Percentiles rank a stretch among this genome's conserved stretches.
These are phyloP conservation scores for Himantopus leucocephalus DNA, from an alignment of 2,113 vertebrate species.

Conservation along the genomic window DNA sequence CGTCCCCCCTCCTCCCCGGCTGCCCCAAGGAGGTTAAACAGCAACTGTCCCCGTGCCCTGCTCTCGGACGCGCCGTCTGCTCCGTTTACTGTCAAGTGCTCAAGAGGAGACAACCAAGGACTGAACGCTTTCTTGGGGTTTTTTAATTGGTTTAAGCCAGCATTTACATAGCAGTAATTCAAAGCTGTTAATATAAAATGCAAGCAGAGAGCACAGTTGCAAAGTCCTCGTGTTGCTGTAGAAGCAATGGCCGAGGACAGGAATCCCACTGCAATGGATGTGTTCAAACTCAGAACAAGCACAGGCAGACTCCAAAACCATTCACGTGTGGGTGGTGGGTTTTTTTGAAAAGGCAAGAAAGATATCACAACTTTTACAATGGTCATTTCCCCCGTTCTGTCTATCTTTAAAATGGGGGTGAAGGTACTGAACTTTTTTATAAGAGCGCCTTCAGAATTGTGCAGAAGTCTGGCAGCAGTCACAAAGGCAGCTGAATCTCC, in stretches of 20 bases:
- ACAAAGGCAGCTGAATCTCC: neutral
- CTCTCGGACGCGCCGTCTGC: neutral
- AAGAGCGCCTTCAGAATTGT: neutral
- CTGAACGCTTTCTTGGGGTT: neutral
- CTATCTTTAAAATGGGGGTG: neutral
- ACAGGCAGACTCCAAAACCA: neutral
- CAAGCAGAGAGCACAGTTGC: neutral
- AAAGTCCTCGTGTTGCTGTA: neutral
- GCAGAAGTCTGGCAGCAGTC: neutral
- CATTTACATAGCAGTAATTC: neutral
- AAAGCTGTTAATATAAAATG: neutral
- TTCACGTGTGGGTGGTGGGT: neutral
- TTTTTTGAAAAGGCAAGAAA: neutral
- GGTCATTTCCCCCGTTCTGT: neutral
- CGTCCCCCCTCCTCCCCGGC: neutral
- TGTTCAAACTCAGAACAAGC: neutral
- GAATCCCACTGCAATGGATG: neutral
- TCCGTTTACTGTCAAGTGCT: neutral
- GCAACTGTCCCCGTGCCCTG: neutral
- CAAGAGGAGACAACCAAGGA: neutral
- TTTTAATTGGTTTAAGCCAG: neutral
- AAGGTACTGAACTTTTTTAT: neutral
- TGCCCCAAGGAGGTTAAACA: neutral
- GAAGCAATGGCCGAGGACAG: neutral
- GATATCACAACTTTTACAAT: neutral